phyloP scores from a whole-genome alignment of 2,797 vertebrate species.

The Vipera ursinii region DNA sequence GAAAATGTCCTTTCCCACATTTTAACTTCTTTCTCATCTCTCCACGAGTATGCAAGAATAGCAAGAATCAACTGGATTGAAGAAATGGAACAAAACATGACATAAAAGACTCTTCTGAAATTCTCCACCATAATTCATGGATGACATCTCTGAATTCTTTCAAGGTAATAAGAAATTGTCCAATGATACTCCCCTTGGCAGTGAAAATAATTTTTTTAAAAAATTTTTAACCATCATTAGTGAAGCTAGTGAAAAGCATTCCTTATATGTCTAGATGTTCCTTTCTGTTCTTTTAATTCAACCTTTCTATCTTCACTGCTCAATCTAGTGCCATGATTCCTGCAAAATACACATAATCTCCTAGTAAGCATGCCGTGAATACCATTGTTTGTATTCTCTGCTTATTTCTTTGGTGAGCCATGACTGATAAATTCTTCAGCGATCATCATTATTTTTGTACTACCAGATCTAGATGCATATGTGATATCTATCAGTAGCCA shows the following conservation, averaged over 20 bases:
- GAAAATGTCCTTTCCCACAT: not conserved
- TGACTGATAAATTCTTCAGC: not conserved
- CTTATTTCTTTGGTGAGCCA: not conserved
- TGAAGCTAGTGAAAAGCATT: not conserved
- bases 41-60: not conserved
- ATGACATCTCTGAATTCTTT: not conserved
- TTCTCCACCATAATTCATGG: not conserved
- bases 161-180: not conserved
- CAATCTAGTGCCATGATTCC: not conserved
- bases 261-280: not conserved
- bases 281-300: not conserved
- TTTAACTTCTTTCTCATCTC: not conserved
- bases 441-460: not conserved
- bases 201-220: not conserved
- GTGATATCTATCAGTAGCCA: not conserved
- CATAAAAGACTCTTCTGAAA: not conserved
- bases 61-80: not conserved
- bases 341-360: not conserved
- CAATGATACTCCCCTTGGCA: not conserved
- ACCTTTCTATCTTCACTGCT: not conserved
- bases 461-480: not conserved
- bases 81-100: not conserved
- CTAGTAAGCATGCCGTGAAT: not conserved
- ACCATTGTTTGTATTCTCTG: not conserved
- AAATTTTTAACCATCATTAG: not conserved